Base-by-base conservation (phyloP, 2,113 vertebrate species). In the Brachirus orientalis region DNA sequence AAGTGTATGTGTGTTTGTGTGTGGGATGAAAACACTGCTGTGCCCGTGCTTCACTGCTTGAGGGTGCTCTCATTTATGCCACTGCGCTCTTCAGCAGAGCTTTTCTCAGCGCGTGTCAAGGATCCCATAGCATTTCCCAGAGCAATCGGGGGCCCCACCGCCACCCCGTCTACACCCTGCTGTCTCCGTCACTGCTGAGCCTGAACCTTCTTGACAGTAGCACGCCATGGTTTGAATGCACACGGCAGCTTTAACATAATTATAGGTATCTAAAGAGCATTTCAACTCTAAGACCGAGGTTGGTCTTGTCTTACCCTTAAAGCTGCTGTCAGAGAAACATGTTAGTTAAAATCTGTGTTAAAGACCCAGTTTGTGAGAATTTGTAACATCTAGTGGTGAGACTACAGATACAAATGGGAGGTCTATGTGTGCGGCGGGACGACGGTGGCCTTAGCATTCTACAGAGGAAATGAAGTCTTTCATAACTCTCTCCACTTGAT, bases 1-100 rank as follows among this genome's bases (percentile, higher is more conserved):
- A n/a, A n/a, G n/a, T n/a, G n/a, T n/a, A n/a, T n/a, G 80, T 82
- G 86, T 86, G 10, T 80, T 82, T 48, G 52, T 12, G 41, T 57
- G 51, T 65, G 69, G 58, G 80, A 64, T 75, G 77, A 83, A 84
- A 83, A 75, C 75, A 84, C 86, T 0, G 44, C 41, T 11, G 67
- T 38, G 50, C 70, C 69, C 75, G 69, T 58, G 83, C 79, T 79
- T 84, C 58, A 68, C 77, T 77, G 82, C 85, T 87, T 0, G 70
- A 82, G 89, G 79, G 75, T 63, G 74, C 69, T 72, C 88, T 84
- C 62, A 53, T 84, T 81, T 86, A 56, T 63, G 75, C n/a, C 52
- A 58, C 71, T 65, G n/a, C n/a, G n/a, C n/a, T n/a, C n/a, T n/a
- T n/a, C n/a, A n/a, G n/a, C n/a, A n/a, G n/a, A n/a, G n/a, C n/a